These are phyloP conservation scores for Litocranius walleri DNA, from an alignment of 2,113 vertebrate genomes.

Conservation along the genomic window DNA sequence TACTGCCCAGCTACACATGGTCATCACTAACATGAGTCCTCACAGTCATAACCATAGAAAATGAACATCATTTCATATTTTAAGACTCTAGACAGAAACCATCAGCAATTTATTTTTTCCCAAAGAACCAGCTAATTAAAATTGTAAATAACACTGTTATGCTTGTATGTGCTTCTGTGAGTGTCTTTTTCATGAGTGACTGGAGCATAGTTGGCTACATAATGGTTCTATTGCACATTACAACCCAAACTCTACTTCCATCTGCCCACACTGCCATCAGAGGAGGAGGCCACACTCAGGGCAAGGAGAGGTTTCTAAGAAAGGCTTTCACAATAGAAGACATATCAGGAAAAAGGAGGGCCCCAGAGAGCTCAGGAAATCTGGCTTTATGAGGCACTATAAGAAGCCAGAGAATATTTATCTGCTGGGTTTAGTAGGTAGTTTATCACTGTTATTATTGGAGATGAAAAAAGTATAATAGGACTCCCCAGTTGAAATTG, in stretches of 20 bases:
- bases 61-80: slow-evolving; percentile 39
- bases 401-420: slow-evolving; percentile 25
- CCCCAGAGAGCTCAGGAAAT: background rate
- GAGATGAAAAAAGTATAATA: background rate
- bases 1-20: background rate
- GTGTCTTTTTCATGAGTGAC: slow-evolving; percentile 15
- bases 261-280: background rate
- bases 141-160: slow-evolving; percentile 44
- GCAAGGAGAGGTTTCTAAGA: slow-evolving; percentile 3
- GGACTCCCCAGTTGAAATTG: background rate
- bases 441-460: background rate
- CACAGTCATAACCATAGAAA: slow-evolving; percentile 3
- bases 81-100: slow-evolving; percentile 46
- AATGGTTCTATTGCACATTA: background rate
- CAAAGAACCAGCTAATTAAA: slow-evolving; percentile 57
- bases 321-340: background rate
- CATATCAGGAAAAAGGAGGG: background rate
- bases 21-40: background rate
- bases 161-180: background rate
- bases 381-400: background rate
- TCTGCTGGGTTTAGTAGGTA: background rate
- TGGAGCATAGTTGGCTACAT: background rate
- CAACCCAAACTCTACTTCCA: background rate
- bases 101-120: slow-evolving; percentile 1
- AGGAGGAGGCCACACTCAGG: background rate